A percentile compares a stretch with the other conserved stretches of the same genome.
Conservation (phyloP, 2,888 invertebrate species). For the Saturnia pavonia region DNA sequence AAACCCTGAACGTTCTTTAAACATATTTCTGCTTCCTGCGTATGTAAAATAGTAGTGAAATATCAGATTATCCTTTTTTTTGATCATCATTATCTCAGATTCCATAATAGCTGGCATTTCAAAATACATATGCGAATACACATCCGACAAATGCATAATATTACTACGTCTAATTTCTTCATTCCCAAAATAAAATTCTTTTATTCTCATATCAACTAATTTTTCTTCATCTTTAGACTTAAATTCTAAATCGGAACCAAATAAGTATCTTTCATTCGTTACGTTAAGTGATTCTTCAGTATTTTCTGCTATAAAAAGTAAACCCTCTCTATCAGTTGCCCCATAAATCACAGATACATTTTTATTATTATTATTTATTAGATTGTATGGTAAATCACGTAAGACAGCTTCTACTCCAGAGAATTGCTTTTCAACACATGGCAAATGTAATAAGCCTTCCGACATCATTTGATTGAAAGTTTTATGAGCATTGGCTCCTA, state of each 20-base stretch:
- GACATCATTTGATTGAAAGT: constrained; percentile 61
- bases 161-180: constrained; percentile 63
- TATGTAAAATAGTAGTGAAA: constrained; percentile 69
- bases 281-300: constrained; percentile 43
- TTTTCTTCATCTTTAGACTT: constrained; percentile 50
- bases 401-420: constrained; percentile 58
- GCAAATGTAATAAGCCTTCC: constrained; percentile 60
- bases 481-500: constrained; percentile 49
- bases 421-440: constrained; percentile 63
- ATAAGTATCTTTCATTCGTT: constrained; percentile 55
- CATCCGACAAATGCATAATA: constrained; percentile 55
- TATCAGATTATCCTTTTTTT: constrained; percentile 41
- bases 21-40: constrained; percentile 58
- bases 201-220: constrained; percentile 46
- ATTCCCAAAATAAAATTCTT: constrained; percentile 69
- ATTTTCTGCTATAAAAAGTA: constrained; percentile 43
- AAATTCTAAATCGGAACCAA: constrained; percentile 67
- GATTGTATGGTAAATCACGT: constrained; percentile 64
- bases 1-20: constrained; percentile 52
- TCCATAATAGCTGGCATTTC: constrained; percentile 65
- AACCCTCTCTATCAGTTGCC: constrained; percentile 63
- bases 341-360: constrained; percentile 58
- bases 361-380: constrained; percentile 49
- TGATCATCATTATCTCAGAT: constrained; percentile 44
- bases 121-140: constrained; percentile 68